Base-by-base conservation (phyloP, 1,140 invertebrate genomes). In the Teleogryllus occipitalis region DNA sequence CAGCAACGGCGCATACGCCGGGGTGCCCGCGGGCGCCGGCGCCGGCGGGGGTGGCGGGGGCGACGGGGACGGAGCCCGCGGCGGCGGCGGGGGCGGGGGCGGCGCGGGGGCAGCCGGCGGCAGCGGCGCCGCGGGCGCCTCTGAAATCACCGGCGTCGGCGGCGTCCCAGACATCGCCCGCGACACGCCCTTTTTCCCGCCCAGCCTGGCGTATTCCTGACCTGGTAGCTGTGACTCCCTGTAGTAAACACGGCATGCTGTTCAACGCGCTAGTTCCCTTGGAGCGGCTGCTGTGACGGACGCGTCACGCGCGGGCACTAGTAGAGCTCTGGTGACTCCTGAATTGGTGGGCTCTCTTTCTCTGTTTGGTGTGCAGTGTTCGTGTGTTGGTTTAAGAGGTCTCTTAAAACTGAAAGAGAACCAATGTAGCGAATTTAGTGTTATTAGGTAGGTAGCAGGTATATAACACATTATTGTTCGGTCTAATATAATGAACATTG, bases 131-230 rank as follows among this genome's bases (percentile, higher is more conserved):
- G 74, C 21, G 8, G 8, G 8, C 39, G 74, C 2, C 10, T 10
- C 10, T 2, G 12, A 10, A 22, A n/a, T 22, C 21, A 22, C 46
- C 46, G 74, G 27, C 27, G 27, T 22, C 74, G 22, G n/a, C 21
- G 74, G n/a, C 22, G 10, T 27, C 74, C 46, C 21, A 7, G 74
- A 75, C 74, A 75, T 65, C 18, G 54, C 54, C 18, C 54, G 54
- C 54, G 54, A 65, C 54, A 18, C 54, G 54, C 54, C 54, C 18
- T 65, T 65, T 65, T 65, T 65, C 54, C 54, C 54, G 54, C 54
- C 54, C 54, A 18, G 18, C 46, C 78, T 74, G 76, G 75, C 76
- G 79, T 75, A 54, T 73, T 75, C 82, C 76, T 75, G 81, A 74
- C n/a, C 72, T 8, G 27, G 49, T 82, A 39, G 80, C 79, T 48